phyloP scores from a whole-genome alignment of 2,113 vertebrate genomes.

The Hemicordylus capensis region DNA sequence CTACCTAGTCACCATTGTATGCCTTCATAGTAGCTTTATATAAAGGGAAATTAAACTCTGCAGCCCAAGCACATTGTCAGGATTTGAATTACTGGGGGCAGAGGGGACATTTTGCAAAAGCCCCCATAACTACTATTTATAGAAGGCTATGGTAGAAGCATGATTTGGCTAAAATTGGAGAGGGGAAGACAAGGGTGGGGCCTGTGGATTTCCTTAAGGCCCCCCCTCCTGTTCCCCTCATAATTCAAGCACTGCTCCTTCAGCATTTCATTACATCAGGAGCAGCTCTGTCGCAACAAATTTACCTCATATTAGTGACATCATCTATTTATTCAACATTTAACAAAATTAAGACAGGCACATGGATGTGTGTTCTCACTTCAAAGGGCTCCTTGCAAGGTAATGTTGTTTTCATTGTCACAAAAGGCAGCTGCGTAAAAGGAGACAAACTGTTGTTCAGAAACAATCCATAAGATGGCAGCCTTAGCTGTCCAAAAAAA shows the following conservation, averaged over 20 bases:
- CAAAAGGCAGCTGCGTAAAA: background rate
- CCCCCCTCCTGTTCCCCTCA: background rate
- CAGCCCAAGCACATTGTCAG: too few species aligned
- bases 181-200: too few species aligned
- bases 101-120: too few species aligned
- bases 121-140: too few species aligned
- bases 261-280: background rate
- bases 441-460: slow-evolving; percentile 23
- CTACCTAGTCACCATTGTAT: too few species aligned
- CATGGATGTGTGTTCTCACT: background rate
- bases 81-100: too few species aligned
- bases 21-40: too few species aligned
- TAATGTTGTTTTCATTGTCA: background rate
- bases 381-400: background rate
- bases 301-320: background rate
- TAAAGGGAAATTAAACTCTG: too few species aligned
- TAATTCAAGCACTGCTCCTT: background rate
- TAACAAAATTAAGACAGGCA: background rate
- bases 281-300: background rate
- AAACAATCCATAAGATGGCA: slow-evolving; percentile 63
- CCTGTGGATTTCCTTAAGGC: too few species aligned
- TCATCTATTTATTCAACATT: background rate
- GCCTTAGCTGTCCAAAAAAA: slow-evolving; percentile 30
- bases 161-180: too few species aligned
- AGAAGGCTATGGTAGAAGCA: too few species aligned